Evolutionary conservation across 1,140 invertebrate genomes (phyloP).

Genomic region (Zaprionus africanus): DNA sequence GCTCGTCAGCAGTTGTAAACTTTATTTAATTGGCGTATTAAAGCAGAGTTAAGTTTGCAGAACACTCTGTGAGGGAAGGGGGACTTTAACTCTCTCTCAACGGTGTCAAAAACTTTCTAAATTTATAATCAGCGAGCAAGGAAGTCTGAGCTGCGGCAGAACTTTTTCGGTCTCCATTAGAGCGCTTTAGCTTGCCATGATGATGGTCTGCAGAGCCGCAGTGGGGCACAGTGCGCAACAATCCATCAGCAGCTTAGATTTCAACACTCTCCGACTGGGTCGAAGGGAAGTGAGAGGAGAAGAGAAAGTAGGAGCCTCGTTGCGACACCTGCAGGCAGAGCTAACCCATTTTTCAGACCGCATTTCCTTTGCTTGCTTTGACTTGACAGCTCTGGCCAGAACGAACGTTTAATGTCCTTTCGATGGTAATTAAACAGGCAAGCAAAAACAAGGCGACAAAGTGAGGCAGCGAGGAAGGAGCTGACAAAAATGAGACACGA

Average conservation of each 20-base stretch:
- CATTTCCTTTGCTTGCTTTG: conserved; percentile 50
- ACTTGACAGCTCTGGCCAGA: conserved; percentile 32
- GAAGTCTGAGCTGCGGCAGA: conserved; percentile 34
- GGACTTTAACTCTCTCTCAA: not conserved
- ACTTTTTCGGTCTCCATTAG: conserved; percentile 29
- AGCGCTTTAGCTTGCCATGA: conserved; percentile 40
- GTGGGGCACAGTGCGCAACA: conserved; percentile 21
- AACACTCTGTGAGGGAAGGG: not conserved
- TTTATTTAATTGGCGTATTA: conserved; percentile 1
- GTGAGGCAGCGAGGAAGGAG: not conserved
- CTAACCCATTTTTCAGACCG: conserved; percentile 58
- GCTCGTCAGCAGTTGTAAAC: not conserved
- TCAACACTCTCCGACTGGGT: not conserved
- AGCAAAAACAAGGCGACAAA: not conserved
- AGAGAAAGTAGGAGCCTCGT: conserved; percentile 13
- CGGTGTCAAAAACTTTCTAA: conserved; percentile 61
- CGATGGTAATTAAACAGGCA: conserved; percentile 66
- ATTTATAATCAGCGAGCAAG: conserved; percentile 59
- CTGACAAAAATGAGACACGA: conserved; percentile 21
- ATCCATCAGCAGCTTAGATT: conserved; percentile 53
- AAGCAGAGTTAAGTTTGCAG: not conserved
- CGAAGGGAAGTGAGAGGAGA: not conserved
- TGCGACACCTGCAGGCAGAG: conserved; percentile 53
- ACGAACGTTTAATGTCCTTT: conserved; percentile 50
- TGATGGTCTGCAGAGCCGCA: conserved; percentile 21